These are phyloP conservation scores for Ormyrus pomaceus DNA, from an alignment of 2,888 invertebrate genomes.

Conservation along the genomic window DNA sequence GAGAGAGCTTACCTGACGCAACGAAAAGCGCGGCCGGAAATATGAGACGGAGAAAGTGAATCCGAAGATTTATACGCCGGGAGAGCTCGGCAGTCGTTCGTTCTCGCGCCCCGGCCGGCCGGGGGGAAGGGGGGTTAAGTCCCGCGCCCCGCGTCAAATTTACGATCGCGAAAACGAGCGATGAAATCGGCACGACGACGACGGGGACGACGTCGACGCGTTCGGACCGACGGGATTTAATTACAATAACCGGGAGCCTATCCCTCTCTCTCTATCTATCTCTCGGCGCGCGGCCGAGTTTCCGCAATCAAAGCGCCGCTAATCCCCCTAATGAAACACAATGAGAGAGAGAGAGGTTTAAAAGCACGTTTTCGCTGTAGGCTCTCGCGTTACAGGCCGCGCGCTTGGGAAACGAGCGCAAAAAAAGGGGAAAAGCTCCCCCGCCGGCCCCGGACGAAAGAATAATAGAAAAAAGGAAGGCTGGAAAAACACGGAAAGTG, in stretches of 20 bases:
- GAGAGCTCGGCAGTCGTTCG: not conserved
- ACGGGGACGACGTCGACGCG: not conserved
- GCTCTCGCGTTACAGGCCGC: not conserved
- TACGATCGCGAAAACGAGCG: constrained; percentile 32
- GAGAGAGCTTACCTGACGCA: constrained; percentile 37
- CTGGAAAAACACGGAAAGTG: not conserved
- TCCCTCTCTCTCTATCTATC: not conserved
- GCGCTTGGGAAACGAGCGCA: too few relatives aligned
- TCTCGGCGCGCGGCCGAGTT: not conserved
- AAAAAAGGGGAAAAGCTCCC: not conserved
- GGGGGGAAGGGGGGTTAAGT: not conserved
- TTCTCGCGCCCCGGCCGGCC: not conserved
- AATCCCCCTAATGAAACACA: constrained; percentile 40
- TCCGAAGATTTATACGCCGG: not conserved
- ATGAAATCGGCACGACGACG: not conserved
- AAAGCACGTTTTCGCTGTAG: not conserved
- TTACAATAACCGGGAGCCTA: not conserved
- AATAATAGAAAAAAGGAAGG: too few relatives aligned
- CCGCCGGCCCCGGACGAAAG: too few relatives aligned
- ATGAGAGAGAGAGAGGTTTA: not conserved
- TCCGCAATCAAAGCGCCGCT: constrained; percentile 22
- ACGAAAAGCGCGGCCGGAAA: constrained; percentile 26
- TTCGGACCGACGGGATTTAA: constrained; percentile 21
- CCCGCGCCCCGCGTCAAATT: constrained; percentile 27
- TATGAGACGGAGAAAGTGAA: constrained; percentile 3